A percentile compares a stretch with the other conserved stretches of the same genome.
Conservation (phyloP, 92 coral and sea anemone species). For the Siderastrea radians region DNA sequence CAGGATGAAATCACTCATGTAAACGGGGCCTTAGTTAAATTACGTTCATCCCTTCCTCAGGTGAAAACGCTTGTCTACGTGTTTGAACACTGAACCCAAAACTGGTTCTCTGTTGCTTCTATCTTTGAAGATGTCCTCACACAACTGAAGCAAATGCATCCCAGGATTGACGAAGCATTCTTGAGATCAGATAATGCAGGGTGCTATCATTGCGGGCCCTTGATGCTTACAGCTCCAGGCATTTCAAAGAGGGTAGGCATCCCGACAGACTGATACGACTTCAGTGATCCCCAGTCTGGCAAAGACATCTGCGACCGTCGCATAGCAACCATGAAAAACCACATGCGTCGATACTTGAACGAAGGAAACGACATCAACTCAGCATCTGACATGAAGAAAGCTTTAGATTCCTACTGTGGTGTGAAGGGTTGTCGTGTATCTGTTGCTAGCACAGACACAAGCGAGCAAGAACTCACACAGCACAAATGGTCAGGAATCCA, state of each 20-base stretch:
- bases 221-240: constrained; percentile 53
- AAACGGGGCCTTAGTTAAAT: too few relatives aligned
- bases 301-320: constrained; percentile 54
- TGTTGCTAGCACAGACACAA: constrained; percentile 53
- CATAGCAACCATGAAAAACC: constrained; percentile 73
- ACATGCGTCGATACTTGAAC: constrained; percentile 66
- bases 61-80: neutral
- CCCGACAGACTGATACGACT: constrained; percentile 60
- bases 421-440: constrained; percentile 66
- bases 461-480: constrained; percentile 51
- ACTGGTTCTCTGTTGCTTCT: neutral
- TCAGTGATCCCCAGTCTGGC: constrained; percentile 56
- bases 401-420: constrained; percentile 73
- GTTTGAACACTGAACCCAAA: neutral
- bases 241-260: constrained; percentile 54
- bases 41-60: neutral
- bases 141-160: neutral
- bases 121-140: neutral
- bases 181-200: neutral
- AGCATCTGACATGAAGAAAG: constrained; percentile 76
- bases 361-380: constrained; percentile 69
- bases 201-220: constrained; percentile 62
- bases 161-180: neutral
- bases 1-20: too few relatives aligned
- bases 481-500: constrained; percentile 72